Percentiles rank a stretch among this genome's conserved stretches.
These are phyloP conservation scores for Parauchenoglanis ngamensis DNA, from an alignment of 2,797 vertebrate genomes.

Conservation along the genomic window DNA sequence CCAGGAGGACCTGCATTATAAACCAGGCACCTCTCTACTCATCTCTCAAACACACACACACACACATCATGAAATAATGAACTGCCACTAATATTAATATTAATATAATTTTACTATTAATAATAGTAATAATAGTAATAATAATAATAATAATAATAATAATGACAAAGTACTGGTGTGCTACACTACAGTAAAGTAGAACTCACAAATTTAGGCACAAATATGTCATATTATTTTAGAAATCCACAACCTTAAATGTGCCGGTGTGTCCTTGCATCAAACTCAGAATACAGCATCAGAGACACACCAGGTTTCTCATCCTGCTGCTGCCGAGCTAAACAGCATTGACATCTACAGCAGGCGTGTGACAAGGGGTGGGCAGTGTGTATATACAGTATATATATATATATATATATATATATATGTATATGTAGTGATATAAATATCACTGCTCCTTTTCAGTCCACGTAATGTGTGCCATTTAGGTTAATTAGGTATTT, in stretches of 20 bases:
- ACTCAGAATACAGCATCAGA: constrained; percentile 13
- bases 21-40: constrained; percentile 62
- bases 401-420: no score
- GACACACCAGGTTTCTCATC: constrained; percentile 29
- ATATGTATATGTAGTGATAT: no score
- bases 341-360: neutral
- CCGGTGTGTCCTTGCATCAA: neutral
- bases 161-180: neutral
- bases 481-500: neutral
- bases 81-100: neutral
- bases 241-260: neutral
- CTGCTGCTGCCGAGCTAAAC: constrained; percentile 30
- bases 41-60: neutral
- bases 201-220: neutral
- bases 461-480: neutral
- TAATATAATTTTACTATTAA: neutral
- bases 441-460: neutral
- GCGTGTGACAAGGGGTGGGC: neutral
- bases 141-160: neutral
- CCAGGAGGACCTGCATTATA: constrained; percentile 9
- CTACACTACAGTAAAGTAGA: neutral
- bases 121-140: neutral
- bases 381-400: neutral
- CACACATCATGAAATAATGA: neutral
- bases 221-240: neutral